Base-by-base conservation (phyloP, 2,888 invertebrate species). In the Sturmia bella region DNA sequence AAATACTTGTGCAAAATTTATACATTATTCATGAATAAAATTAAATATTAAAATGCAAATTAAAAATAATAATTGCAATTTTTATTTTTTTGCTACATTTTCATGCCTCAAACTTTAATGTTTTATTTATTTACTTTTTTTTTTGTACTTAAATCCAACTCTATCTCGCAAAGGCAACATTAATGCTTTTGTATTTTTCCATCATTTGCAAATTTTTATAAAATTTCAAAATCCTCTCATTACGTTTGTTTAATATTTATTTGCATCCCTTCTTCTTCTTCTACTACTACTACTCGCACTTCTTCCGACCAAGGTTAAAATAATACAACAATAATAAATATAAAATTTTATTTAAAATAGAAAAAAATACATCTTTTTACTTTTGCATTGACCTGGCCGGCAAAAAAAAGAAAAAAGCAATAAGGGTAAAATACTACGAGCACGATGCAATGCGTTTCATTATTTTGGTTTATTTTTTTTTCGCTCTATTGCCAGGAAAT, bases 201-300 rank as follows among this genome's bases (percentile, higher is more conserved):
- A 63, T 48, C 27, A 63, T 77, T 77, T 72, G 50, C 54, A 78
- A 73, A 66, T 78, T 78, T 78, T 78, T 66, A 59, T 78, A 73
- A 57, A 64, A 73, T 73, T 66, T 45, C 24, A 64, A 72, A 64
- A 57, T 57, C 64, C 57, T 52, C 52, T 78, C 52, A 78, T 73
- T 66, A 73, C 6, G 17, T 17, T 61, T 21, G 50, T 39, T 37
- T 54, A 24, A 19, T 61, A 27, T 57, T 48, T n/a, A 17, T 61
- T 61, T 41, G 17, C 37, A 43, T 24, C 61, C 68, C 76, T 24
- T n/a, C 61, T 32, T 27, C 27, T 27, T 27, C 27, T 27, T 27
- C 6, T n/a, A n/a, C n/a, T n/a, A n/a, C n/a, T n/a, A n/a, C n/a
- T n/a, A n/a, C n/a, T n/a, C n/a, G n/a, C n/a, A n/a, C n/a, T 32